Evolutionary conservation across 2,797 vertebrate genomes (phyloP), one percentile per base, ranked within the genome.

Genomic region (Buceros bicornis): DNA sequence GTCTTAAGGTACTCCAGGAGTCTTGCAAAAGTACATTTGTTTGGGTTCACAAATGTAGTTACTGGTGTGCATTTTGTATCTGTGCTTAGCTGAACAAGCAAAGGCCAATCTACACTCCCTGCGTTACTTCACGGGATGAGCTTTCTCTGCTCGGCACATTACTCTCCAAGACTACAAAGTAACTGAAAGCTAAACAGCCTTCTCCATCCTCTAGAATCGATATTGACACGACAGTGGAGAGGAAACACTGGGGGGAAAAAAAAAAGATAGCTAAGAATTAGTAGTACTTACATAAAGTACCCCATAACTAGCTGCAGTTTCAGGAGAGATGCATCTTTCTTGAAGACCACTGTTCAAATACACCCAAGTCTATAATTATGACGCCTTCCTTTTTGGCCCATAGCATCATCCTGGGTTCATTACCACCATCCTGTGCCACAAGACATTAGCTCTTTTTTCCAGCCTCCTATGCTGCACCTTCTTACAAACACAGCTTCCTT

Each of bases 191-290:
- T 65, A 42, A 89, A 72, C 24, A 84, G 66, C 18, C 26, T 73
- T 72, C 57, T 84, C 35, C 42, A 33, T 33, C 81, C 89, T 87
- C 50, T 47, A 40, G 61, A 74, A 82, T 31, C 2, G 1, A 58
- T 16, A 71, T 8, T 60, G 50, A 82, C 28, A 28, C 13, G 50
- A 80, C 17, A 73, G 37, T 6, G 5, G 12, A 70, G 17, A 79
- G 89, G 13, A 89, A 92, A 42, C 19, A 57, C 0, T 9, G 26
- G 8, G 13, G 4, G 3, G 2, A 0, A 4, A 14, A 40, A 40
- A 40, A 22, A 50, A 51, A 42, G 11, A 10, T 53, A 16, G 25
- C 22, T 84, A 84, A 69, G 40, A 57, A 80, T 50, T 50, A 62
- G 14, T 8, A 73, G n/a, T 9, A 64, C 11, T 89, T 48, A 67